Base-by-base conservation (phyloP, 2,888 invertebrate genomes). In the Limnephilus rhombicus region DNA sequence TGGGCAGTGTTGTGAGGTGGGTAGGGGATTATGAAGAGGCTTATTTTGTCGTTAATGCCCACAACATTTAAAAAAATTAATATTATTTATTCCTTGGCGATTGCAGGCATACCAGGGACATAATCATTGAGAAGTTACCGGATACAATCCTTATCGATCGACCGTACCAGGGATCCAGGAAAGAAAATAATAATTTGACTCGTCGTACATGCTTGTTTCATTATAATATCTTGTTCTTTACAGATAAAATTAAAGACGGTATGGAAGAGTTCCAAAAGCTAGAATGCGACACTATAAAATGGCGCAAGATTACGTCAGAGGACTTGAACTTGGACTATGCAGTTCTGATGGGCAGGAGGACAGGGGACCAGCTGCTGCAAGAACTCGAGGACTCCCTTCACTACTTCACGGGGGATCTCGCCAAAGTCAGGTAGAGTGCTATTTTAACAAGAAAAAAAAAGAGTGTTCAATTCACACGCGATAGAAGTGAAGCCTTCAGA, bases 341-440 rank as follows among this genome's bases (percentile, higher is more conserved):
- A 24, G 94, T 96, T 82, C 94, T 96, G 3, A 95, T 97, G 92
- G 95, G 95, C 0, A 95, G 94, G 94, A 87, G 92, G 83, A 94
- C 96, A 87, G 97, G 97, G 5, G 95, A 95, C 93, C 94, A 94
- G 31, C 93, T 97, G 90, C 95, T 97, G 89, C 94, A 94, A 82
- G 95, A 96, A 94, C 95, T 97, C 12, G 97, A 97, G 94, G 94
- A 95, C 5, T 95, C 95, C 45, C 94, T 97, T 37, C 95, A 96
- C 94, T 98, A 97, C 95, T 97, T 97, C 94, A 96, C 96, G 11
- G 97, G 97, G n/a, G 96, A 97, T 93, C 95, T 97, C 53, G 95
- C 97, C 0, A 96, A 96, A 95, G 96, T 97, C 92, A 96, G 95
- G 96, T 96, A 94, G 94, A 95, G 5, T 68, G 15, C 3, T 15